phyloP scores from a whole-genome alignment of 1,140 invertebrate genomes.

The Leptopilina boulardi region DNA sequence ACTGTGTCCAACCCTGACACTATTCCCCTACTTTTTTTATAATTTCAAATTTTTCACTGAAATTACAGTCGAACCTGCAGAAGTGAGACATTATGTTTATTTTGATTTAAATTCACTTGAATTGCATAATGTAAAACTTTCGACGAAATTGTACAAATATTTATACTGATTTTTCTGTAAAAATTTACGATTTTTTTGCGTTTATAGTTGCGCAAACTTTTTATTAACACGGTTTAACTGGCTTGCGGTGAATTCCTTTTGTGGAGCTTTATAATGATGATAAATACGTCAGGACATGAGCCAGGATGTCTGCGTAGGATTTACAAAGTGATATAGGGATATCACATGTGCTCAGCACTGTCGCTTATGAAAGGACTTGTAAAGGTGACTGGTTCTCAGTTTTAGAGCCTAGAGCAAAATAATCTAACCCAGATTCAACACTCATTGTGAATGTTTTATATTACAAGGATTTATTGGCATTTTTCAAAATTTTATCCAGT shows the following conservation, averaged over 20 bases:
- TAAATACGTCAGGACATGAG: conserved; percentile 1
- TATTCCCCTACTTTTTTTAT: no score
- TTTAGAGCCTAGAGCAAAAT: background rate
- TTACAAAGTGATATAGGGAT: conserved; percentile 14
- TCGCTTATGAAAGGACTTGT: background rate
- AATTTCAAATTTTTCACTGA: no score
- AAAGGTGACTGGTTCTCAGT: background rate
- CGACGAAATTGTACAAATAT: background rate
- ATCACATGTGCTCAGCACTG: background rate
- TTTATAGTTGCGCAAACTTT: no score
- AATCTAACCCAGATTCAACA: background rate
- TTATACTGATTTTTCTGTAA: no score
- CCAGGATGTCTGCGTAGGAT: background rate
- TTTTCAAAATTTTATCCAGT: background rate
- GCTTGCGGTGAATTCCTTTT: background rate
- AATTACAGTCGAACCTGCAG: no score
- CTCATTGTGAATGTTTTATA: conserved; percentile 24
- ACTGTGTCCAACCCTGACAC: no score
- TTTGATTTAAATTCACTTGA: no score
- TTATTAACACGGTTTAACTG: background rate
- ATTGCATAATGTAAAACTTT: no score
- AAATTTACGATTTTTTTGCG: no score
- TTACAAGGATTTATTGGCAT: background rate
- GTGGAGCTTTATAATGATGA: background rate
- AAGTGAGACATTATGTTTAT: no score